phyloP scores from a whole-genome alignment of 2,113 vertebrate genomes.

The Thermophis baileyi region DNA sequence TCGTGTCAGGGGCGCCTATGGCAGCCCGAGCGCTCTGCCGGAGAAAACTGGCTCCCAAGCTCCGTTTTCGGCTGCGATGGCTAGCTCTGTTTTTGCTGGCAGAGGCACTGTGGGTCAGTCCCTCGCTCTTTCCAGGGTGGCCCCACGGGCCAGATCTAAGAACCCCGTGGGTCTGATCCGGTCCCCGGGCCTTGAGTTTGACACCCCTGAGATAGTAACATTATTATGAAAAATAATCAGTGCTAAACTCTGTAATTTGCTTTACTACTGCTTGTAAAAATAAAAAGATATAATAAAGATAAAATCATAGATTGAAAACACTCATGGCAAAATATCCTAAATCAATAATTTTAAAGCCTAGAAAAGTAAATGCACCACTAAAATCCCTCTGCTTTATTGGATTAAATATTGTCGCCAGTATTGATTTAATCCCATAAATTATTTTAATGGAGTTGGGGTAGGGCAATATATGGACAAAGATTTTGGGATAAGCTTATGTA shows the following conservation, averaged over 20 bases:
- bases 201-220: too few species aligned
- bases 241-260: neutral
- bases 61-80: too few species aligned
- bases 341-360: neutral
- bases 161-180: too few species aligned
- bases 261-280: neutral
- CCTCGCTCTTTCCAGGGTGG: too few species aligned
- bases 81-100: too few species aligned
- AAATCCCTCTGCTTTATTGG: neutral
- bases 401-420: neutral
- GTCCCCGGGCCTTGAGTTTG: too few species aligned
- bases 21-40: too few species aligned
- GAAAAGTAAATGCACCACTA: neutral
- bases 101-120: too few species aligned
- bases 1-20: too few species aligned
- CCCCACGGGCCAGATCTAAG: too few species aligned
- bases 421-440: neutral
- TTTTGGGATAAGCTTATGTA: neutral
- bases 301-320: neutral
- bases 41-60: too few species aligned
- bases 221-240: neutral
- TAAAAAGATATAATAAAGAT: neutral
- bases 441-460: neutral
- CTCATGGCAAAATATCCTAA: neutral
- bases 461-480: neutral